Evolutionary conservation across 2,113 vertebrate species (phyloP).

Genomic region (Capreolus pygargus): DNA sequence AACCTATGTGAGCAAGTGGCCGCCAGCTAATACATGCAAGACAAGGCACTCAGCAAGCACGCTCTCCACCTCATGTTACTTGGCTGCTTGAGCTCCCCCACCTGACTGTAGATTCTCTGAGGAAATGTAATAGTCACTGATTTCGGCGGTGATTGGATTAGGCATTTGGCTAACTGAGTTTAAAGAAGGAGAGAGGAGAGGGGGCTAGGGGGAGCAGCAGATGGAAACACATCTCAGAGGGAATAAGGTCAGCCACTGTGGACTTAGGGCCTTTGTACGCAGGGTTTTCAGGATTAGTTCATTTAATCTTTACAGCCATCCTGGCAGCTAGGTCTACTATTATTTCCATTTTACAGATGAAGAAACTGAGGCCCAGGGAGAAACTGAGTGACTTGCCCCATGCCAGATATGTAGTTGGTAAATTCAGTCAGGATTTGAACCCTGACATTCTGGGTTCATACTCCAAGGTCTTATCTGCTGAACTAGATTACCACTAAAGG

Average conservation of each 20-base stretch:
- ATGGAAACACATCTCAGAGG: background rate
- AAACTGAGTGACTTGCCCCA: background rate
- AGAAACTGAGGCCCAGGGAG: background rate
- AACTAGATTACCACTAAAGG: background rate
- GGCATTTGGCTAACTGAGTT: background rate
- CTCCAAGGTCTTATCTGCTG: background rate
- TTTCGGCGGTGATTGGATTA: background rate
- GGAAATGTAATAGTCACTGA: background rate
- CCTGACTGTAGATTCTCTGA: background rate
- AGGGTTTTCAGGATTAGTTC: background rate
- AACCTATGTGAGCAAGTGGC: background rate
- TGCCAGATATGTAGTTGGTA: background rate
- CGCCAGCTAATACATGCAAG: accelerated
- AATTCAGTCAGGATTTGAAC: background rate
- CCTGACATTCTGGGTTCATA: background rate
- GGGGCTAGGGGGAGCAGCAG: background rate
- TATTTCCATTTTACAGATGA: background rate
- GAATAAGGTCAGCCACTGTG: background rate
- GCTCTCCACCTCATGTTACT: background rate
- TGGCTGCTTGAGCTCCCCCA: background rate
- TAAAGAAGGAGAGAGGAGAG: background rate
- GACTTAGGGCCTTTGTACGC: background rate
- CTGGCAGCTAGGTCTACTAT: background rate
- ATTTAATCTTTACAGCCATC: background rate
- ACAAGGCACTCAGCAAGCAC: background rate